Percentiles rank a stretch among this genome's conserved stretches.
Conservation (phyloP, 1,140 invertebrate genomes). For the Lepidurus apus region DNA sequence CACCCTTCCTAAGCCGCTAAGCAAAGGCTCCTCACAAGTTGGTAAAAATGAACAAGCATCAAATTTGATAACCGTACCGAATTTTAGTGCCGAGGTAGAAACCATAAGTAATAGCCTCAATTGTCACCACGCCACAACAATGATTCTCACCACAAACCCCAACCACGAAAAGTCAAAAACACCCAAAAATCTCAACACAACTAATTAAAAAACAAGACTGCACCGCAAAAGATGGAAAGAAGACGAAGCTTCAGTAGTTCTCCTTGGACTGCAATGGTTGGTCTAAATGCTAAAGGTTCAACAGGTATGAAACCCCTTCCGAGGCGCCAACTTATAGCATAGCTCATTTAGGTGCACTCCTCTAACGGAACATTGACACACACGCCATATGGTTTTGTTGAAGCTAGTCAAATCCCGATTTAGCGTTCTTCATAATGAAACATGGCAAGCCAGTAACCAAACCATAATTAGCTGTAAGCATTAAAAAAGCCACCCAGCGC, state of each 20-base stretch:
- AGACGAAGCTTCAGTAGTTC: neutral
- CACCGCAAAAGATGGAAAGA: neutral
- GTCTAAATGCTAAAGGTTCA: neutral
- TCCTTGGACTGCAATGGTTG: neutral
- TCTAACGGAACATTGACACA: constrained; percentile 13
- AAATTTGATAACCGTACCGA: too few relatives aligned
- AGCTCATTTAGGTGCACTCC: neutral
- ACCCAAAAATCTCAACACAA: neutral
- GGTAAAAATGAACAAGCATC: too few relatives aligned
- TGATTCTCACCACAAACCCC: too few relatives aligned
- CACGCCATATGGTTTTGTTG: neutral
- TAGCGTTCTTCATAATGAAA: neutral
- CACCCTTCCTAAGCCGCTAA: neutral
- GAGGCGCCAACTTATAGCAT: neutral
- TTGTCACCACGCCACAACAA: too few relatives aligned
- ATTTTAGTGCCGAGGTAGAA: too few relatives aligned
- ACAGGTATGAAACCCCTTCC: neutral
- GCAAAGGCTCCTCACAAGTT: too few relatives aligned
- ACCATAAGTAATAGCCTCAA: too few relatives aligned
- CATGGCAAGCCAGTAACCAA: neutral
- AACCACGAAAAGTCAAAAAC: too few relatives aligned
- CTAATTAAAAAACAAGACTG: neutral
- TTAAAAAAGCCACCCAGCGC: neutral
- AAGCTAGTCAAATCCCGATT: neutral
- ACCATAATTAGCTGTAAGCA: neutral